Evolutionary conservation across 2,888 invertebrate genomes (phyloP), one percentile per base, ranked within the genome.

Genomic region (Xestoiulus laeticollis): DNA sequence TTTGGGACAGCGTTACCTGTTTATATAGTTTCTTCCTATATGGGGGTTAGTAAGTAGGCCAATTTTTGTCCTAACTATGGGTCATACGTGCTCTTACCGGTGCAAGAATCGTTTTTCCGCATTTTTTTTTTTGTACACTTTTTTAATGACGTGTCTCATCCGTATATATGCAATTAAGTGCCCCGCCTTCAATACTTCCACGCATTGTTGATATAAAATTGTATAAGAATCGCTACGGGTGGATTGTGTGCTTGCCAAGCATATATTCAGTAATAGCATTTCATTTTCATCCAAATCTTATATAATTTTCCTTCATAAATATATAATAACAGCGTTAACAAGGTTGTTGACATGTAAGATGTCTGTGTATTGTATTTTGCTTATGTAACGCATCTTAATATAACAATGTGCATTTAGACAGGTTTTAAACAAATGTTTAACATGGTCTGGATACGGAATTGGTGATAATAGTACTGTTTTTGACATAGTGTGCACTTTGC

Each of bases 1-100:
- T 68, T 22, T 68, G 68, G 68, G 68, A 68, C 68, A 68, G 26
- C n/a, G 26, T 68, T 68, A 26, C 43, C 43, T 84, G 43, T 84
- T 84, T 84, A 84, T 84, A 84, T 84, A 84, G 84, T 14, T 43
- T 33, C 84, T 43, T 84, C 43, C 43, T 84, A 33, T 22, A 84
- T 43, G 33, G 84, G n/a, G 68, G 84, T 22, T 84, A 84, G 84
- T 33, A 84, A 84, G 84, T 84, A 84, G 84, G 84, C 84, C 84
- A 84, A 33, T 84, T 33, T 84, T 33, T 84, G 12, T 84, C 38
- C 84, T 84, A 84, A 10, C 38, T 33, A 38, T 84, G 43, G 84
- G 84, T 84, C 43, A 84, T 43, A 43, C 43, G 38, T 43, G 84
- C 43, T 68, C 22, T 84, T 84, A 84, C 33, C 84, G 84, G 84